Evolutionary conservation across 1,140 invertebrate species (phyloP).

Genomic region (Nasonia vitripennis): DNA sequence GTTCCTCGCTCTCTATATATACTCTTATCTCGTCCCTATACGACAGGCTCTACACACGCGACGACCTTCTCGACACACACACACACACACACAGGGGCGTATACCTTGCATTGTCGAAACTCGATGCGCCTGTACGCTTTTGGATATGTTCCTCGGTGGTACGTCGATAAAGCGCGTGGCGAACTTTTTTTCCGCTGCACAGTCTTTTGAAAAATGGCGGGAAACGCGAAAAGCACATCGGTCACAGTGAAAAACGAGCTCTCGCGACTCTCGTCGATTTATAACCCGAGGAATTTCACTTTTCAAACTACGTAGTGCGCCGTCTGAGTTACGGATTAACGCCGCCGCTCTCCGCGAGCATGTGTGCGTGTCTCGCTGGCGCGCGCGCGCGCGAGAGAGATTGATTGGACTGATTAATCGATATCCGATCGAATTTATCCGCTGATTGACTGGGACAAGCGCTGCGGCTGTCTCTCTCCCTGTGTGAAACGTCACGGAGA

Average conservation of each 20-base stretch:
- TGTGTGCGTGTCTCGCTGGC: neutral
- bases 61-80: neutral
- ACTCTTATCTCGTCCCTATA: no score
- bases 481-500: neutral
- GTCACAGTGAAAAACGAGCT: neutral
- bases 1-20: neutral
- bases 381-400: neutral
- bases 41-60: neutral
- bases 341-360: neutral
- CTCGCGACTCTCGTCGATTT: neutral
- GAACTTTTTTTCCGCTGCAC: no score
- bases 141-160: no score
- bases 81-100: neutral
- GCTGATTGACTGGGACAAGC: conserved; percentile 2
- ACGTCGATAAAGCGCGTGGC: no score
- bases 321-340: neutral
- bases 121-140: neutral
- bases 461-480: neutral
- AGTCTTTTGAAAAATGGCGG: neutral
- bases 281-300: neutral
- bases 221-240: neutral
- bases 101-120: neutral
- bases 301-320: neutral
- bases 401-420: conserved; percentile 21
- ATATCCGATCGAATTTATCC: conserved; percentile 14